phyloP scores from a whole-genome alignment of 2,797 vertebrate species.

The Meriones psammophilus region DNA sequence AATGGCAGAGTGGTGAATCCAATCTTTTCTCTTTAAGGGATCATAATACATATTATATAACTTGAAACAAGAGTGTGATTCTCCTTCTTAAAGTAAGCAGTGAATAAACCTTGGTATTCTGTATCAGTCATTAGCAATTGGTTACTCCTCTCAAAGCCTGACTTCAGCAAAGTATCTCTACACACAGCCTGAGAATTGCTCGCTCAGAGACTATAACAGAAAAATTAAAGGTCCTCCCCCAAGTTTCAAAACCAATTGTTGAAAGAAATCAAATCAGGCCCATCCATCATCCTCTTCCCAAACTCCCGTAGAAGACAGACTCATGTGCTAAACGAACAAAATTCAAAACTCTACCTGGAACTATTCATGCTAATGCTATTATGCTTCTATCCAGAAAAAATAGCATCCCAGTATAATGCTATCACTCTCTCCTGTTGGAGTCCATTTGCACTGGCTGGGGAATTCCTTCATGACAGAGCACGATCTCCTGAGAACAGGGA shows the following conservation, averaged over 20 bases:
- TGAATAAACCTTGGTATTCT: not conserved
- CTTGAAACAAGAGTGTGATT: not conserved
- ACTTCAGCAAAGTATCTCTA: not conserved
- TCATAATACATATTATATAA: not conserved
- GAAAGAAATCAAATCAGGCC: conserved; percentile 53
- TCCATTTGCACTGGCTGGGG: not conserved
- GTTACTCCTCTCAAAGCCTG: not conserved
- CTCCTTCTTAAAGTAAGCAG: conserved; percentile 14
- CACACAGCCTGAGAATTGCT: not conserved
- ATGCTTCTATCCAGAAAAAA: conserved; percentile 7
- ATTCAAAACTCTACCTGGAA: conserved; percentile 37
- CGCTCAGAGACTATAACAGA: not conserved
- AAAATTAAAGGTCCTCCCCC: conserved; percentile 36
- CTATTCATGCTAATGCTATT: not conserved
- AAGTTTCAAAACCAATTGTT: conserved; percentile 60
- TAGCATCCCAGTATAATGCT: not conserved
- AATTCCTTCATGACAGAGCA: not conserved
- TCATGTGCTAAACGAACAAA: not conserved
- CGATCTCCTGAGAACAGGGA: not conserved
- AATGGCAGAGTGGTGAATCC: not conserved
- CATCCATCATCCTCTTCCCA: not conserved
- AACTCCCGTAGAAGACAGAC: not conserved
- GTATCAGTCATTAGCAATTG: not conserved
- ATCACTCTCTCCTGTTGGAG: not conserved
- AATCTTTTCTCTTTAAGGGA: not conserved